phyloP scores from a whole-genome alignment of 2,113 vertebrate species.

The Phalacrocorax carbo region DNA sequence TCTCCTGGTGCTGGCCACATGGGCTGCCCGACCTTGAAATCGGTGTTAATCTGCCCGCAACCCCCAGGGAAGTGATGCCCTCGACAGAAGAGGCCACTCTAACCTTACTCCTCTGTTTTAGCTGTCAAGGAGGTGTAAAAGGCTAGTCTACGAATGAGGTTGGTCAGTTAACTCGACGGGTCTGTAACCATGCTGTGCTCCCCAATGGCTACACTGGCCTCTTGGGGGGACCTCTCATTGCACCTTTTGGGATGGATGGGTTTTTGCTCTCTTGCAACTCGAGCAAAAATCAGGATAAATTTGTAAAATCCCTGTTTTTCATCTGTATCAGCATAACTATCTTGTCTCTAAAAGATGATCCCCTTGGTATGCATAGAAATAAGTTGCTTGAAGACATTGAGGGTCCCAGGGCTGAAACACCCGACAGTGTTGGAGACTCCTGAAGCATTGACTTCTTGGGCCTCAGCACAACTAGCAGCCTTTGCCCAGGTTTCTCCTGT shows the following conservation, averaged over 20 bases:
- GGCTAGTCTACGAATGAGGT: not conserved
- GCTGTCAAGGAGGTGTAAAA: not conserved
- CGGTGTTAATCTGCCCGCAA: not conserved
- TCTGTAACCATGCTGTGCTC: rapidly evolving
- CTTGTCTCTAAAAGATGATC: not conserved
- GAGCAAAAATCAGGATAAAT: not conserved
- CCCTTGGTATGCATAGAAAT: rapidly evolving
- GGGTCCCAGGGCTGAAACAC: not conserved
- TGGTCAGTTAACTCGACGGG: not conserved
- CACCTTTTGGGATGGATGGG: not conserved
- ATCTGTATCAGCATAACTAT: rapidly evolving
- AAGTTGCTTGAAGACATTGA: not conserved
- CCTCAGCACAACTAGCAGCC: not conserved
- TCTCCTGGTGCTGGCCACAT: not conserved
- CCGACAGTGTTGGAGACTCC: not conserved
- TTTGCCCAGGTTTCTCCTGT: not conserved
- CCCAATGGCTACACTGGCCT: not conserved
- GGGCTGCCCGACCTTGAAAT: constrained; percentile 28
- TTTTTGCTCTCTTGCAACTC: not conserved
- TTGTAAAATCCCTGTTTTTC: not conserved
- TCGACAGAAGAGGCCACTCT: not conserved
- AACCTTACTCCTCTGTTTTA: not conserved
- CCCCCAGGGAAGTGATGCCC: not conserved
- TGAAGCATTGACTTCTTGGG: not conserved
- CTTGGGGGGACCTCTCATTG: not conserved